Evolutionary conservation across 2,113 vertebrate species (phyloP).

Genomic region (Verasper variegatus): DNA sequence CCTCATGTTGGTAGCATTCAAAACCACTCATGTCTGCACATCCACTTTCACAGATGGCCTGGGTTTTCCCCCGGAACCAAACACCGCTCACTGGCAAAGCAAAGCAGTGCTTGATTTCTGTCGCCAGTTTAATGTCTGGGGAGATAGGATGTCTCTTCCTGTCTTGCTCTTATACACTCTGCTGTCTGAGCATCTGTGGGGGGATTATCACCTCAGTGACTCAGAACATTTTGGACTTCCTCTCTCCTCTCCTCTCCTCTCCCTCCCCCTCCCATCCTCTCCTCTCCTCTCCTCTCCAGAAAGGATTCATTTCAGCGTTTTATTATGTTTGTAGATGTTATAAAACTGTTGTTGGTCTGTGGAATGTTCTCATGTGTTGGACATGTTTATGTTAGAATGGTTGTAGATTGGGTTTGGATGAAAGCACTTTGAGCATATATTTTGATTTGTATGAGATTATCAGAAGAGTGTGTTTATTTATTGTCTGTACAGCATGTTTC

Average conservation of each 20-base stretch:
- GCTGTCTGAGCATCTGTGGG: conserved; percentile 57
- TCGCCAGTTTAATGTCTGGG: conserved; percentile 36
- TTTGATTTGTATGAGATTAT: conserved; percentile 40
- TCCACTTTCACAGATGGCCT: not conserved
- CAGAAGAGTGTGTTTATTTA: conserved; percentile 57
- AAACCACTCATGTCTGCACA: not conserved
- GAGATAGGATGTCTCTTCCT: conserved; percentile 34
- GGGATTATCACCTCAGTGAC: conserved; percentile 53
- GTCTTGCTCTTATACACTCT: conserved; percentile 38
- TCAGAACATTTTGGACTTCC: conserved; percentile 9
- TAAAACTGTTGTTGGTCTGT: not conserved
- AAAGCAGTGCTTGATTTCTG: conserved; percentile 31
- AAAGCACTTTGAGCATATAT: conserved; percentile 36
- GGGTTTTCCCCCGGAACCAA: conserved; percentile 27
- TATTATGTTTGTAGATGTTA: not conserved
- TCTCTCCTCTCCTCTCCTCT: no score
- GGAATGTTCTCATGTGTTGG: conserved; percentile 32
- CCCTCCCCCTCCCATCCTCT: no score
- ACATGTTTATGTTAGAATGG: conserved; percentile 25
- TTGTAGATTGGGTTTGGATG: conserved; percentile 25
- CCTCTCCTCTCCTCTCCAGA: not conserved
- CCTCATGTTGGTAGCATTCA: not conserved
- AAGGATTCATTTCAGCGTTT: conserved; percentile 9
- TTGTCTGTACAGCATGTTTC: conserved; percentile 49
- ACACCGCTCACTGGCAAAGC: conserved; percentile 35